Conservation (phyloP, 2,888 invertebrate species). For the Amblyteles armatorius region DNA sequence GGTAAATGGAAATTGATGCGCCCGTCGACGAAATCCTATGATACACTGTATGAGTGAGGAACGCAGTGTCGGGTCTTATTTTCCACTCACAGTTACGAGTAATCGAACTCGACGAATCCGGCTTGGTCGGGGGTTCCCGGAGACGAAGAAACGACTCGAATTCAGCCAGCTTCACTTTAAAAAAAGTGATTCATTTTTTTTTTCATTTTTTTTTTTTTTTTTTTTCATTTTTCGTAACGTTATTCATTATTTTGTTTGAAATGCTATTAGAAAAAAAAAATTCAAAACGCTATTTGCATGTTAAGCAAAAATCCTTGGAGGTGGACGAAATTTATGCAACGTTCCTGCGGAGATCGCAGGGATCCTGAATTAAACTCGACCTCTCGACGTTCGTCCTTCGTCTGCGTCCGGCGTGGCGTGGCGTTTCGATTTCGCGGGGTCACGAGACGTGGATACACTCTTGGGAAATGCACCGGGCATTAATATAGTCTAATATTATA, state of each 20-base stretch:
- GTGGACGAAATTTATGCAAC: not conserved
- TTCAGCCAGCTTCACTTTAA: not conserved
- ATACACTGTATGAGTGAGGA: not conserved
- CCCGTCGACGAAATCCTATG: not conserved
- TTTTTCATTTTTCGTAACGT: not conserved
- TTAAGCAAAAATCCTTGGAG: not conserved
- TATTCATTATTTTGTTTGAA: not conserved
- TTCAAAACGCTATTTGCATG: not conserved
- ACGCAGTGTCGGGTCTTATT: not conserved
- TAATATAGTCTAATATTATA: constrained; percentile 6
- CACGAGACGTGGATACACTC: constrained; percentile 13
- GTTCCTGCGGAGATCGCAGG: not conserved
- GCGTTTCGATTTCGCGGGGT: not conserved
- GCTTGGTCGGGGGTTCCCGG: not conserved
- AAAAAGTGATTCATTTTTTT: too few species aligned
- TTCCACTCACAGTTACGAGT: not conserved
- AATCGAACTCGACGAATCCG: not conserved
- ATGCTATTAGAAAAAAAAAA: too few species aligned
- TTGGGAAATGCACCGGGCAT: constrained; percentile 31
- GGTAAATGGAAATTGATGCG: constrained; percentile 22
- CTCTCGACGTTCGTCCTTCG: constrained; percentile 2
- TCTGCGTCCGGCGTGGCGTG: not conserved
- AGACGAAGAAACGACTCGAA: not conserved
- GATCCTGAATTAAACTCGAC: not conserved
- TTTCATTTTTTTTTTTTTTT: too few species aligned